Evolutionary conservation across 2,888 invertebrate species (phyloP), one percentile per base, ranked within the genome.

Genomic region (Mythimna pallens): DNA sequence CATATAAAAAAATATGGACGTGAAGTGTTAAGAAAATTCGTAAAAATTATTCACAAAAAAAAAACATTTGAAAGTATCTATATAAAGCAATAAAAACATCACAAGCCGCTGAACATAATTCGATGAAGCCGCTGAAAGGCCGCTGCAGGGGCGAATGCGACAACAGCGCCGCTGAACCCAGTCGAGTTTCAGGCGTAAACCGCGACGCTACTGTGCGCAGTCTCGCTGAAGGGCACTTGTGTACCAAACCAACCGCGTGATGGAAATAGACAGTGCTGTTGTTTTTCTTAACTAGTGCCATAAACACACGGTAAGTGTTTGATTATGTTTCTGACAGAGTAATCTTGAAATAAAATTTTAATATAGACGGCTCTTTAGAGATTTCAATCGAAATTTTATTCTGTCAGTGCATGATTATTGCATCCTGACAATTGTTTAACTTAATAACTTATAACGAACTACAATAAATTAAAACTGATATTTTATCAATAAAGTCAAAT

Each of bases 81-180:
- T 7, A 34, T 34, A 34, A 14, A 55, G 1, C 9, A 36, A 50
- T 20, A 55, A 57, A 59, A 67, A 30, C 30, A 61, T 58, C 7
- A 50, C n/a, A 50, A 17, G 43, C 25, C 72, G 79, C 76, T 81
- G 64, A 62, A 63, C n/a, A 25, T 14, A 58, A 52, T 57, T 62
- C 72, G 89, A 88, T 90, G 76, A 76, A 89, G 81, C 67, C 80
- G 88, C 91, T 91, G 83, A 59, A 84, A 73, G 47, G 40, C 64
- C 64, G 68, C 17, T 76, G 76, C 72, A 47, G 77, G 75, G 81
- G 80, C 78, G 65, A 67, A 57, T 73, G 86, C 91, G 91, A 91
- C 87, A 77, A 81, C 86, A 92, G 91, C 92, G 93, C 90, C 90
- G 70, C 87, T 78, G 77, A 84, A 84, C 80, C 74, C 85, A 89